Evolutionary conservation across 2,888 invertebrate species (phyloP).

Genomic region (Tribolium freemani): DNA sequence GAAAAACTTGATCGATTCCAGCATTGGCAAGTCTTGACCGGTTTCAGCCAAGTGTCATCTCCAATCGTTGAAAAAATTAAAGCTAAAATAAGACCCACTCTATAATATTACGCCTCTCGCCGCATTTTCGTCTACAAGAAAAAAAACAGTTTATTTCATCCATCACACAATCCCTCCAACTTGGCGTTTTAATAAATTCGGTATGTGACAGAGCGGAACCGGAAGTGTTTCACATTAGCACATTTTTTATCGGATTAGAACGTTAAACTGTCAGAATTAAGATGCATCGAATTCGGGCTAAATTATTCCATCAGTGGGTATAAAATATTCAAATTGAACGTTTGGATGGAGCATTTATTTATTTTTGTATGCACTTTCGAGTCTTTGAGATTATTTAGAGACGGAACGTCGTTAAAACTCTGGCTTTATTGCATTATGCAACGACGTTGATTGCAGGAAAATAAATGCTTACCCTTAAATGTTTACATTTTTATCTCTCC

Average conservation of each 20-base stretch:
- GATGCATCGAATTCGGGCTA: not conserved
- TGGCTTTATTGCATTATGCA: not conserved
- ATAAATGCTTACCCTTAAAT: not conserved
- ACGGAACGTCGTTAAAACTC: too few relatives aligned
- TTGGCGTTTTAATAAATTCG: constrained; percentile 21
- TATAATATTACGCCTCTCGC: not conserved
- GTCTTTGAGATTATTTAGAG: not conserved
- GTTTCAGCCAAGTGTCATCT: not conserved
- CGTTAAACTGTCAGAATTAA: not conserved
- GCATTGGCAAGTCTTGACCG: not conserved
- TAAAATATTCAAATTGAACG: too few relatives aligned
- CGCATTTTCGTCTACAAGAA: not conserved
- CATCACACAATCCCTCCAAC: not conserved
- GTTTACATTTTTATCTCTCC: not conserved
- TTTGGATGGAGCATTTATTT: not conserved
- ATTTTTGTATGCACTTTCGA: not conserved
- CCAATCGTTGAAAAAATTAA: not conserved
- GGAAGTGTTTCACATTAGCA: constrained; percentile 8
- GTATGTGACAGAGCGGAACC: constrained; percentile 19
- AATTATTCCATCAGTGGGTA: too few relatives aligned
- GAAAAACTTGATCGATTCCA: too few relatives aligned
- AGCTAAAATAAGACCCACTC: not conserved
- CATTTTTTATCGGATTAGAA: not conserved
- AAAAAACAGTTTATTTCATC: not conserved
- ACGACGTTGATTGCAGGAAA: not conserved